phyloP scores from a whole-genome alignment of 2,797 vertebrate species.

The Coranthus polyacanthus region DNA sequence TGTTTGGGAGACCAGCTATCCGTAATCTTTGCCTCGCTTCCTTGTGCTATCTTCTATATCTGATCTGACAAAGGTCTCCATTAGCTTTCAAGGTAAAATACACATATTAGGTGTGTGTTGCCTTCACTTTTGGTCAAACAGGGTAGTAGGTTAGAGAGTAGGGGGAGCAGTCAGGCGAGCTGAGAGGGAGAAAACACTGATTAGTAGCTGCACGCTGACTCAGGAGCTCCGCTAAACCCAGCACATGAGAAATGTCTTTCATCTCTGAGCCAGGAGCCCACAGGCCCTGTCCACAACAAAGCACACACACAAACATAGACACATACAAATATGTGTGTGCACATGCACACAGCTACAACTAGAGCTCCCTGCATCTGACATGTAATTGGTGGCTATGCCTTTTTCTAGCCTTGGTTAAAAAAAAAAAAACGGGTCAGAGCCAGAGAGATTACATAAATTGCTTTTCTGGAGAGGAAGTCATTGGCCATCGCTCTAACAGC shows the following conservation, averaged over 20 bases:
- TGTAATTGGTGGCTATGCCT: constrained; percentile 35
- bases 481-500: constrained; percentile 6
- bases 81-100: not conserved
- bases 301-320: constrained; percentile 48
- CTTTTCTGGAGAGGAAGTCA: constrained; percentile 18
- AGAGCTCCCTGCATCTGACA: constrained; percentile 41
- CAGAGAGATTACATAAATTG: constrained; percentile 28
- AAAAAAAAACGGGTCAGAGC: constrained; percentile 3
- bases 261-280: constrained; percentile 74
- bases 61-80: not conserved
- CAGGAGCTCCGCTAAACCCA: constrained; percentile 73
- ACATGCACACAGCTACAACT: constrained; percentile 17
- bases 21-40: not conserved
- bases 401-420: constrained; percentile 1
- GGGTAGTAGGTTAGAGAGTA: constrained; percentile 7
- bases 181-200: constrained; percentile 65
- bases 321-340: constrained; percentile 30
- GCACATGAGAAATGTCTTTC: constrained; percentile 77
- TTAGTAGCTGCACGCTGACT: constrained; percentile 75
- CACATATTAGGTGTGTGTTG: not conserved
- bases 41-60: not conserved
- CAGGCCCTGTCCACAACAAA: constrained; percentile 73
- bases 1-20: not conserved
- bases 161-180: constrained; percentile 26
- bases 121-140: constrained; percentile 9